These are phyloP conservation scores for Brachystomella parvula DNA, from an alignment of 1,140 invertebrate genomes.

Conservation along the genomic window DNA sequence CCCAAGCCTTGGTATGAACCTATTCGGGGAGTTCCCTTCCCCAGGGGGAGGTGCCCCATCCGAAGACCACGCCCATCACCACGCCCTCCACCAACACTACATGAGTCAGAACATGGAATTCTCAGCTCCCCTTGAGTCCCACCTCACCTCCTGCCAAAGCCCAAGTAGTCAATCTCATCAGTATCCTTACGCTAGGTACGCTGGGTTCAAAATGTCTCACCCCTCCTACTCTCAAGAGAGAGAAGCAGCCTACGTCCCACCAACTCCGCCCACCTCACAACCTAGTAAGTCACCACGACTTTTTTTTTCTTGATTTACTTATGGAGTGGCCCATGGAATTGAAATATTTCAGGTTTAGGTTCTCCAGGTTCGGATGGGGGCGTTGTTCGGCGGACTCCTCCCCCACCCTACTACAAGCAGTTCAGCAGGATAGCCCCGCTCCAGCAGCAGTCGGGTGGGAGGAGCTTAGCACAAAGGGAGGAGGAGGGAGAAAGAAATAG, in stretches of 20 bases:
- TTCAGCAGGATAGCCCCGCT: constrained; percentile 41
- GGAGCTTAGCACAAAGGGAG: constrained; percentile 13
- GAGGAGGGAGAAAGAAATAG: neutral
- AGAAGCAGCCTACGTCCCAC: constrained; percentile 36
- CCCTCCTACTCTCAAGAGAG: neutral
- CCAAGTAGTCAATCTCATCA: constrained; percentile 11
- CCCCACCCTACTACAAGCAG: constrained; percentile 28
- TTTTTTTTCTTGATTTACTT: constrained; percentile 49
- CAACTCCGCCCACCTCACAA: constrained; percentile 41
- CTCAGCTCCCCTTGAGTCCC: neutral
- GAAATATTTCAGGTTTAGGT: constrained; percentile 50
- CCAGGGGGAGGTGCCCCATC: constrained; percentile 25
- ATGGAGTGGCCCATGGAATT: constrained; percentile 58
- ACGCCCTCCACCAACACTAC: neutral
- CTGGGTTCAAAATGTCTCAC: constrained; percentile 32
- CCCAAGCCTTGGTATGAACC: no score
- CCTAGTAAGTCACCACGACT: constrained; percentile 33
- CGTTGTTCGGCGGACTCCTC: constrained; percentile 37
- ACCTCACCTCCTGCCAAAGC: neutral
- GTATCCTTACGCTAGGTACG: constrained; percentile 27
- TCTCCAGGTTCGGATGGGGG: constrained; percentile 46
- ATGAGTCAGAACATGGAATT: constrained; percentile 15
- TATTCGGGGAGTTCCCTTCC: constrained; percentile 19
- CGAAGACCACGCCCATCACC: constrained; percentile 7
- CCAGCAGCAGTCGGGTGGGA: constrained; percentile 45